Conservation (phyloP, 2,113 vertebrate genomes). For the Odobenus rosmarus region DNA sequence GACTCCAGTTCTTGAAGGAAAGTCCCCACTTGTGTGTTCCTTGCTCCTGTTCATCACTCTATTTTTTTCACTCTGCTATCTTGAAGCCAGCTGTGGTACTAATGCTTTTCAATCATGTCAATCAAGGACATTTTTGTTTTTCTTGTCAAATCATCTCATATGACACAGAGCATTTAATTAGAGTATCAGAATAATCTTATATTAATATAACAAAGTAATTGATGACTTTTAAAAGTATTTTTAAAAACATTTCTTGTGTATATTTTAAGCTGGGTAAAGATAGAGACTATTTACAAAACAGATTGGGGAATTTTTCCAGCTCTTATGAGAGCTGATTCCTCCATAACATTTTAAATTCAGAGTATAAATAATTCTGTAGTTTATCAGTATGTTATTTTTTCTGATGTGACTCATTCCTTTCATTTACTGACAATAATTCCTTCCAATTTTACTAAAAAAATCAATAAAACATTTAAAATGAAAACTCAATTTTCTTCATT, state of each 20-base stretch:
- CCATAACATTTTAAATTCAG: neutral
- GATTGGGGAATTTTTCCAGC: neutral
- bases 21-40: neutral
- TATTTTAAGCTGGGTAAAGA: neutral
- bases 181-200: neutral
- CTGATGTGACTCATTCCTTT: neutral
- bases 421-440: neutral
- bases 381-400: neutral
- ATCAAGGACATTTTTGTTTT: conserved; percentile 9
- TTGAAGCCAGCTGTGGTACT: neutral
- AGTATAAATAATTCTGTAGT: neutral
- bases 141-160: neutral
- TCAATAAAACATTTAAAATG: neutral
- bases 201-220: conserved; percentile 31
- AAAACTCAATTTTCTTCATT: neutral
- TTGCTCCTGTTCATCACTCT: neutral
- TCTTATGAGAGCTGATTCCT: neutral
- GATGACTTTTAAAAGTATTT: neutral
- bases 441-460: neutral
- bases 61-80: neutral
- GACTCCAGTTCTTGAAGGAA: neutral
- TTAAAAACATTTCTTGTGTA: neutral
- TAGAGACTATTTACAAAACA: conserved; percentile 1
- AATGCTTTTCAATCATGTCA: neutral
- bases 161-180: neutral